Percentiles rank a stretch among this genome's conserved stretches.
Evolutionary conservation across 2,797 vertebrate genomes (phyloP).

Genomic region (Oreochromis grahami): DNA sequence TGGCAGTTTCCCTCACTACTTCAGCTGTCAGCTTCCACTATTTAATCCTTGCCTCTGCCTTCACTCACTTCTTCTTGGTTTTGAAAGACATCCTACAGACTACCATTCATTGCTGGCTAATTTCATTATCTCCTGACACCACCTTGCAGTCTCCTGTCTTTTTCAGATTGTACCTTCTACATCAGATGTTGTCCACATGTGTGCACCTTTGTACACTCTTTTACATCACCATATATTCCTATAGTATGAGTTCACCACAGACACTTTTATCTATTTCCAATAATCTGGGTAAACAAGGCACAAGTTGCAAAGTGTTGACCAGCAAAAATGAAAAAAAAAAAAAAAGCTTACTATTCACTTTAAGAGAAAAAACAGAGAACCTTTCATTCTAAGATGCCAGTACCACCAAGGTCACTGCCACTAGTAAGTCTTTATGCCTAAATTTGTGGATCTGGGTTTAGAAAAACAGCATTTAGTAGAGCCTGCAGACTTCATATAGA

Average conservation of each 20-base stretch:
- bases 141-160: not conserved
- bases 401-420: not conserved
- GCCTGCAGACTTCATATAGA: not conserved
- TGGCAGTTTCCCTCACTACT: not conserved
- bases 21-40: no score
- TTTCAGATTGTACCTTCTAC: not conserved
- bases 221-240: not conserved
- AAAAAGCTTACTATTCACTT: not conserved
- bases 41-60: no score
- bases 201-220: not conserved
- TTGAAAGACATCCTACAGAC: not conserved
- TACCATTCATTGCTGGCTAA: not conserved
- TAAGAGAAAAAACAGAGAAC: not conserved
- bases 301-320: not conserved
- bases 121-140: not conserved
- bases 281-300: not conserved
- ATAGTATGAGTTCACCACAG: not conserved
- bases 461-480: not conserved
- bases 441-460: not conserved
- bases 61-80: not conserved
- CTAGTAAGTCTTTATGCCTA: not conserved
- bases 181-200: not conserved
- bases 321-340: fast-evolving
- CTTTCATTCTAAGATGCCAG: not conserved
- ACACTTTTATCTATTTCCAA: not conserved